Base-by-base conservation (phyloP, 2,797 vertebrate species). In the Trematomus bernacchii region DNA sequence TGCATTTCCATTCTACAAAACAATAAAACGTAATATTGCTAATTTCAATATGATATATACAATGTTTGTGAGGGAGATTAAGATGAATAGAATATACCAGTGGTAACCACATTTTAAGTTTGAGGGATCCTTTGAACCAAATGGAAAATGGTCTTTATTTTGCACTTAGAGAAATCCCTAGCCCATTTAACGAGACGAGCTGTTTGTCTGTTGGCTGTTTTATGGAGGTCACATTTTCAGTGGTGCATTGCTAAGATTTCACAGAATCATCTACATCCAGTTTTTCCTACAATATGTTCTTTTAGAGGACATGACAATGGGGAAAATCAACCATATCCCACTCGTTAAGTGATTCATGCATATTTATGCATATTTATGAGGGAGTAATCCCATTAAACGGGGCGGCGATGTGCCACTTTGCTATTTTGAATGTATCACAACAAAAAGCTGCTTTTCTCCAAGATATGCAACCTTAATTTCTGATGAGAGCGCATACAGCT, bases 341-440 rank as follows among this genome's bases (percentile, higher is more conserved):
- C 80, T 84, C 65, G 18, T 48, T 72, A 18, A 76, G 50, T 59
- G 79, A 77, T 71, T 82, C 63, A 80, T 82, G 70, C 66, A 79
- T 85, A 80, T 82, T 69, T 71, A 77, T 84, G 63, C 61, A 66
- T 84, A 80, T 84, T 77, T 74, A 71, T 81, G 78, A 86, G 54
- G 51, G 71, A 72, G 64, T 74, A 84, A 87, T 87, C 82, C 73
- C 66, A 76, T 90, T 90, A 84, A 72, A 71, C 6, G 6, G 71
- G 62, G 40, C 21, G 0, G 21, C 10, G 48, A 81, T 19, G 21
- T 69, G 81, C 42, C 13, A 50, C 50, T 54, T 60, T 65, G 55
- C 54, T 67, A 60, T 85, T 73, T 71, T 70, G 18, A 78, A 68
- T 70, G 21, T 54, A 63, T 66, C 54, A 44, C 70, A 71, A 43